These are phyloP conservation scores for Aotus griseimembra DNA, from an alignment of 2,797 vertebrate genomes.

Conservation along the genomic window DNA sequence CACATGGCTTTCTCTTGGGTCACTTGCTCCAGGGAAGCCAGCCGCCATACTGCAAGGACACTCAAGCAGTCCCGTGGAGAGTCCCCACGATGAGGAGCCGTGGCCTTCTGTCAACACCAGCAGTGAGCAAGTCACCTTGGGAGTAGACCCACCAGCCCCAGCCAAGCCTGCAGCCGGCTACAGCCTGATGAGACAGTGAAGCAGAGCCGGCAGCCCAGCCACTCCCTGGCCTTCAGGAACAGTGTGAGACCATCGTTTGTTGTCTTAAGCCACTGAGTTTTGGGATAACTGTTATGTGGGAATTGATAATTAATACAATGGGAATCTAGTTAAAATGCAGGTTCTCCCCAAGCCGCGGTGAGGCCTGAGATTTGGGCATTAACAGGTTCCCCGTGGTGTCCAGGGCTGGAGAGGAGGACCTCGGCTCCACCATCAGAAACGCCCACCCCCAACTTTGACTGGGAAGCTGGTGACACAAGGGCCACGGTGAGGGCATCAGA, in stretches of 20 bases:
- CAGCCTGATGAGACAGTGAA: background rate
- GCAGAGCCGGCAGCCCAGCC: background rate
- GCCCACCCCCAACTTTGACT: background rate
- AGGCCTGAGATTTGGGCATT: background rate
- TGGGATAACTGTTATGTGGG: background rate
- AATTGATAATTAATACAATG: background rate
- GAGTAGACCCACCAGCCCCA: background rate
- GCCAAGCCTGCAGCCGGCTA: background rate
- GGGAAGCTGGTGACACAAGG: background rate
- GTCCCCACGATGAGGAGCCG: background rate
- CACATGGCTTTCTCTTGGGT: background rate
- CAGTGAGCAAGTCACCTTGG: background rate
- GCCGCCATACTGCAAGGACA: background rate
- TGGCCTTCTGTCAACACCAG: background rate
- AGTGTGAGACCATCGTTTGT: background rate
- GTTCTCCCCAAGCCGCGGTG: background rate
- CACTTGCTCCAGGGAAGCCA: background rate
- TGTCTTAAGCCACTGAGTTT: background rate
- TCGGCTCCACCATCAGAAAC: background rate
- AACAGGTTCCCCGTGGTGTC: background rate
- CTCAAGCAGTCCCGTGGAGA: background rate
- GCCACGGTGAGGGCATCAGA: background rate
- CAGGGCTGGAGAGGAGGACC: background rate
- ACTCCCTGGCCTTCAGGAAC: background rate
- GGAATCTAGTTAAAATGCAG: background rate